These are phyloP conservation scores for Otocyon megalotis DNA, from an alignment of 2,113 vertebrate species.

Conservation along the genomic window DNA sequence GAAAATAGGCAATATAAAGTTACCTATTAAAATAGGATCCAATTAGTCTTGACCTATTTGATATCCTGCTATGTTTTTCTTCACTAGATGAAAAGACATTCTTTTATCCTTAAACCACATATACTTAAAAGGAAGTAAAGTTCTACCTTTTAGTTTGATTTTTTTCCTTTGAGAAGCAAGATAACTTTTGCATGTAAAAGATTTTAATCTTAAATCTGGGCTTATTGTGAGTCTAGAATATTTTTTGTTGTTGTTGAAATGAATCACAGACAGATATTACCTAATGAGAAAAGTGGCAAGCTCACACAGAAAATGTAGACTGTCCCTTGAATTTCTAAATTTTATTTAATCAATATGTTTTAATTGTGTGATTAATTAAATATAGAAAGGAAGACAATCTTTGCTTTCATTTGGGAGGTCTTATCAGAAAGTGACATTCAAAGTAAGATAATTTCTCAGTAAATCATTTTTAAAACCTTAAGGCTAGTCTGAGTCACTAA, in stretches of 20 bases:
- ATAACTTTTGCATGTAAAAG: background rate
- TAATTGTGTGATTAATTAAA: conserved; percentile 11
- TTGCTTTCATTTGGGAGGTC: background rate
- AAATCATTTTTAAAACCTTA: background rate
- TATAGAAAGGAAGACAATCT: background rate
- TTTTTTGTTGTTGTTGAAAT: conserved; percentile 25
- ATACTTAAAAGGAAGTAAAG: conserved; percentile 31
- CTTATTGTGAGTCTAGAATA: conserved; percentile 2
- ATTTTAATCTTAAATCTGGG: background rate
- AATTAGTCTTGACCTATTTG: conserved; percentile 56
- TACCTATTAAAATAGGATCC: conserved; percentile 54
- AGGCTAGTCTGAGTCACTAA: background rate
- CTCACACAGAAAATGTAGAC: background rate
- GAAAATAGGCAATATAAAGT: background rate
- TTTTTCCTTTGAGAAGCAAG: background rate
- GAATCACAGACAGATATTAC: background rate
- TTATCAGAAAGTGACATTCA: background rate
- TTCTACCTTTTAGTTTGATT: conserved; percentile 36
- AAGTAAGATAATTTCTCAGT: background rate
- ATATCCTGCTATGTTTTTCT: background rate
- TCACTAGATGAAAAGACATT: conserved; percentile 1
- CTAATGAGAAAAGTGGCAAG: background rate
- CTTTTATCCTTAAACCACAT: conserved; percentile 38
- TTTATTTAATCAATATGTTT: conserved; percentile 34
- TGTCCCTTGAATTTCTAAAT: conserved; percentile 5